phyloP scores from a whole-genome alignment of 2,113 vertebrate genomes.

The Tragelaphus scriptus region DNA sequence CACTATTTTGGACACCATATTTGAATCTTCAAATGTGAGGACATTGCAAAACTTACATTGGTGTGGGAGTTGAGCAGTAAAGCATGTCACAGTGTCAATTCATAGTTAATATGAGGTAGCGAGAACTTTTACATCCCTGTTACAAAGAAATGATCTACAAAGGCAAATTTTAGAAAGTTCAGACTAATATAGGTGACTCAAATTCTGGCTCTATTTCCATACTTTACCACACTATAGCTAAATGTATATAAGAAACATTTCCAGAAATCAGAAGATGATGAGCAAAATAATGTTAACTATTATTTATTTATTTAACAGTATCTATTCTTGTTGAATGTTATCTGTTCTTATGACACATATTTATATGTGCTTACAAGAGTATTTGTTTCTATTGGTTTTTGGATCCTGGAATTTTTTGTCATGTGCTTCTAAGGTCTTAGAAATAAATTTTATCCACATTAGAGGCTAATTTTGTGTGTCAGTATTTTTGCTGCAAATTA shows the following conservation, averaged over 20 bases:
- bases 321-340: not conserved
- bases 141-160: not conserved
- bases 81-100: not conserved
- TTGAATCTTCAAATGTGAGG: not conserved
- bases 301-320: not conserved
- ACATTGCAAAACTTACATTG: not conserved
- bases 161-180: not conserved
- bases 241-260: not conserved
- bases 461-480: not conserved
- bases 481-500: not conserved
- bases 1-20: not conserved
- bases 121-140: not conserved
- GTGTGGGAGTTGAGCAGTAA: not conserved
- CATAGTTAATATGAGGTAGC: not conserved
- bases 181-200: not conserved
- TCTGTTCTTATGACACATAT: not conserved
- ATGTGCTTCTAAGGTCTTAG: not conserved
- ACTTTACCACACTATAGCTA: not conserved
- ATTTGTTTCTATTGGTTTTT: not conserved
- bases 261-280: not conserved
- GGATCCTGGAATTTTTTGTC: not conserved
- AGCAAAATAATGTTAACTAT: not conserved
- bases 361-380: not conserved
- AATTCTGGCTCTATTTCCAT: not conserved
- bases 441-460: not conserved